Base-by-base conservation (phyloP, 2,888 invertebrate species). In the Muschampia plurimacula region DNA sequence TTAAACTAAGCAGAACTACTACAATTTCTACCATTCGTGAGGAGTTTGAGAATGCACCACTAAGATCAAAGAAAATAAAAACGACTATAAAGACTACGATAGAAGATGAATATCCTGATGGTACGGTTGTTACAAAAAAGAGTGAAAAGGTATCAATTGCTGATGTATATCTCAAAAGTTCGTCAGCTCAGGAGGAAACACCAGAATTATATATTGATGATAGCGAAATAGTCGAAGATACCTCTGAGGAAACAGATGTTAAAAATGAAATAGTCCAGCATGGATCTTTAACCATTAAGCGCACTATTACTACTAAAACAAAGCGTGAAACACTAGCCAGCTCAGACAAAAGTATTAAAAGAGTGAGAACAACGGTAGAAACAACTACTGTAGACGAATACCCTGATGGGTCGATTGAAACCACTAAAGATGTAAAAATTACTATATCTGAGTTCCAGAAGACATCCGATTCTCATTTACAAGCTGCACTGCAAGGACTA, bases 301-400 rank as follows among this genome's bases (percentile, higher is more conserved):
- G 94, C 46, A 91, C 87, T 74, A 88, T 93, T 3, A 93, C 92
- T 28, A 94, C 92, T 32, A 91, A 90, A 81, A 95, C 94, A 9
- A 94, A 88, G 78, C 87, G 89, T 28, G 95, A 95, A 81, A 93
- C 91, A 22, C 84, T 95, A 76, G 87, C 94, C 67, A 95, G 95
- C 74, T 86, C 87, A 67, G 95, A 95, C 76, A 85, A 86, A 75
- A 90, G 86, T 83, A 95, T 95, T 60, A 95, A 95, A 86, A 94
- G 96, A 32, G 90, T 95, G 69, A 93, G 95, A 79, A 95, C 95
- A 62, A 95, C 95, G 12, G 89, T 95, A 64, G 95, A 95, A 81
- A 95, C 94, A 0, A 88, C 86, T 8, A 93, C 92, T 28, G 86
- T 92, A 3, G 94, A 94, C 78, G 91, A 89, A 80, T 93, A 89